Conservation (phyloP, 2,888 invertebrate genomes). For the Acrobasis suavella region DNA sequence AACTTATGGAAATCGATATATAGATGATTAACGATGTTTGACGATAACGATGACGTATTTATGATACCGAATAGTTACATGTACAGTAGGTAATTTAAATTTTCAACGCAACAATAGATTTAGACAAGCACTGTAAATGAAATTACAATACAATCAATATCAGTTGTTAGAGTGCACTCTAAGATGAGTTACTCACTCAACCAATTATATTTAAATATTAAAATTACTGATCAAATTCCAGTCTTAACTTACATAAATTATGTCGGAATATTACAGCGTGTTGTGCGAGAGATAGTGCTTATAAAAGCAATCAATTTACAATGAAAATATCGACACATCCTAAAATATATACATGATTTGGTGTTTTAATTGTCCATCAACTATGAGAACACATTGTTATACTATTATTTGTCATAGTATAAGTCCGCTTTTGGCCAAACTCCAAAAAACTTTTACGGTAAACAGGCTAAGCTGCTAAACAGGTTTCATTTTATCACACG, state of each 20-base stretch:
- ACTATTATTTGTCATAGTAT: slow-evolving; percentile 9
- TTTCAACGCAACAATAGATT: no score
- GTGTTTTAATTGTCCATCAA: neutral
- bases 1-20: no score
- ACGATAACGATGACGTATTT: no score
- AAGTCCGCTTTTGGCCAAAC: neutral
- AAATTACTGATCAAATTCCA: neutral
- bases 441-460: neutral
- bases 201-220: neutral
- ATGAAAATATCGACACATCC: neutral
- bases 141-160: no score
- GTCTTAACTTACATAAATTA: neutral
- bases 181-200: no score
- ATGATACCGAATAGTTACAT: no score
- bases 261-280: neutral
- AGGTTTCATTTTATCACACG: no score
- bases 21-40: no score
- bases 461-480: no score
- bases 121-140: no score
- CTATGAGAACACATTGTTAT: slow-evolving; percentile 7
- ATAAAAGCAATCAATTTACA: neutral
- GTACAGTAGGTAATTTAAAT: no score
- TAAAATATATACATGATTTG: neutral
- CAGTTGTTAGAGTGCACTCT: no score
- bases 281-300: neutral